Conservation (phyloP, 2,113 vertebrate species). For the Chiloscyllium plagiosum region DNA sequence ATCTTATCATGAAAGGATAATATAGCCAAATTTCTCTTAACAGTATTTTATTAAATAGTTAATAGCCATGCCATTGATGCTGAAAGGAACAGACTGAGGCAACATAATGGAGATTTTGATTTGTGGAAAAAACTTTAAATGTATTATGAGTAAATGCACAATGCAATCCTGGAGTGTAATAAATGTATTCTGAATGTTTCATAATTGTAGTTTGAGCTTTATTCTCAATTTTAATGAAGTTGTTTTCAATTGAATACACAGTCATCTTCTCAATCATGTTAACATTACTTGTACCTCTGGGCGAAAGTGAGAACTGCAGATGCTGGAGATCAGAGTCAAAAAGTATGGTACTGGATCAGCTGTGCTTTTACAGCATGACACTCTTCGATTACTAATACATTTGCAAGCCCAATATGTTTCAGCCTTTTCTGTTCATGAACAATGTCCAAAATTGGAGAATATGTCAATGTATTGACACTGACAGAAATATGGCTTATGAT, state of each 20-base stretch:
- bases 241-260: neutral
- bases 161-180: neutral
- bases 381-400: too few species aligned
- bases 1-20: neutral
- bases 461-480: too few species aligned
- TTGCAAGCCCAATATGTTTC: neutral
- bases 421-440: neutral
- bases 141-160: neutral
- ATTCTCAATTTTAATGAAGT: neutral
- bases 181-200: neutral
- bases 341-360: too few species aligned
- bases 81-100: neutral
- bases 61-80: neutral
- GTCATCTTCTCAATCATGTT: neutral
- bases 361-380: too few species aligned
- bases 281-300: neutral
- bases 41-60: neutral
- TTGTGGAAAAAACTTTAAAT: neutral
- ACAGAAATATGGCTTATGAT: too few species aligned
- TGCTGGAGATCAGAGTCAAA: too few species aligned
- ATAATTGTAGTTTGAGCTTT: neutral
- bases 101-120: neutral
- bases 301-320: too few species aligned
- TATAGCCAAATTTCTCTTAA: neutral
- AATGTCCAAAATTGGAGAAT: too few species aligned